These are phyloP conservation scores for Syngnathoides biaculeatus DNA, from an alignment of 2,113 vertebrate species.

Conservation along the genomic window DNA sequence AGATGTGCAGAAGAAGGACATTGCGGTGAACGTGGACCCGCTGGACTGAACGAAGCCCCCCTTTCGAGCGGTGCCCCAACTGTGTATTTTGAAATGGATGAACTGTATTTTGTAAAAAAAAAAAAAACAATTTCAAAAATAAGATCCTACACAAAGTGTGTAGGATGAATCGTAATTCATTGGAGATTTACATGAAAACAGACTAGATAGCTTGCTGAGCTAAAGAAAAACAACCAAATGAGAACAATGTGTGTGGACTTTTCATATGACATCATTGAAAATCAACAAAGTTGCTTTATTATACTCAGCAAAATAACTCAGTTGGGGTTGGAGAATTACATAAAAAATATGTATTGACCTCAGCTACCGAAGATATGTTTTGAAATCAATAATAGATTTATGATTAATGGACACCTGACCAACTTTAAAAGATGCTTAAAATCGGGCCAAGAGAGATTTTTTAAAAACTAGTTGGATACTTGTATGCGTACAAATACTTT, in stretches of 20 bases:
- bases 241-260: not conserved
- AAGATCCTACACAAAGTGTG: not conserved
- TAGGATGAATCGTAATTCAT: not conserved
- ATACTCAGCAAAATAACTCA: not conserved
- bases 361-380: not conserved
- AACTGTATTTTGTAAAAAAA: not conserved
- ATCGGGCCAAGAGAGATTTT: not conserved
- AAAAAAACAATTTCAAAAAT: not conserved
- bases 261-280: not conserved
- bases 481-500: no score
- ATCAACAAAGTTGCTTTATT: not conserved
- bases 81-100: not conserved
- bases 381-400: not conserved
- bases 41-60: not conserved
- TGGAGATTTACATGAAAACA: not conserved
- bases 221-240: not conserved
- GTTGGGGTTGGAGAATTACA: not conserved
- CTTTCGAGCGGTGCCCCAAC: not conserved
- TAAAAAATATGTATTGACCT: not conserved
- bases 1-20: slow-evolving; percentile 55
- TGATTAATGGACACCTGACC: not conserved
- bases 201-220: not conserved
- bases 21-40: slow-evolving; percentile 27
- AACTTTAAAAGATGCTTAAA: not conserved
- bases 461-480: no score